phyloP scores from a whole-genome alignment of 2,888 invertebrate genomes.

The Drosophila cracens region DNA sequence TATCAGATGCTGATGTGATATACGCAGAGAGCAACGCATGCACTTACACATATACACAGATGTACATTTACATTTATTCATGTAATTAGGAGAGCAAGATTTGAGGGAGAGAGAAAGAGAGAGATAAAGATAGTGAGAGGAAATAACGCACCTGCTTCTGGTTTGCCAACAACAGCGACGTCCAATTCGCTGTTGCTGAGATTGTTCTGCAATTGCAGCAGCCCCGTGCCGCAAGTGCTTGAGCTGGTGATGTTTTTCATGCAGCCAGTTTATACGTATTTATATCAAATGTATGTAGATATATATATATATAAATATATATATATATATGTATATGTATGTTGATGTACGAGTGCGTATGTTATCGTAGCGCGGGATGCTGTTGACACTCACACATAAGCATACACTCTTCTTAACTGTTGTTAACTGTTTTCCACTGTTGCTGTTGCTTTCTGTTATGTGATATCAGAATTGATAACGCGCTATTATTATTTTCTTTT shows the following conservation, averaged over 20 bases:
- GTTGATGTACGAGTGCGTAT: conserved; percentile 2
- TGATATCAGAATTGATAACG: conserved; percentile 56
- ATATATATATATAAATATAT: not conserved
- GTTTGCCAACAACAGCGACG: conserved; percentile 75
- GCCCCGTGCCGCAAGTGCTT: conserved; percentile 83
- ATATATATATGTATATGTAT: conserved; percentile 7
- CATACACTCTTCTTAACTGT: conserved; percentile 20
- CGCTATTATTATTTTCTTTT: conserved; percentile 19
- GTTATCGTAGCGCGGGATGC: conserved; percentile 29
- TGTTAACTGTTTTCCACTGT: conserved; percentile 50
- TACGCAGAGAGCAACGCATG: conserved; percentile 12
- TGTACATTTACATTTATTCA: conserved; percentile 5
- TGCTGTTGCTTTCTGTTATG: conserved; percentile 15
- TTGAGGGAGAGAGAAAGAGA: not conserved
- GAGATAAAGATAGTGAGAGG: conserved; percentile 13
- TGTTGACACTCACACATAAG: conserved; percentile 43
- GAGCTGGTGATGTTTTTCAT: conserved; percentile 84
- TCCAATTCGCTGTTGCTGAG: conserved; percentile 74
- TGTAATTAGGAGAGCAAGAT: conserved; percentile 22
- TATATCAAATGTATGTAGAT: conserved; percentile 11
- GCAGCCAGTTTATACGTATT: conserved; percentile 68
- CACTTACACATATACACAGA: not conserved
- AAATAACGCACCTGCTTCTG: conserved; percentile 79
- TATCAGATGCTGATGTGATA: conserved; percentile 10
- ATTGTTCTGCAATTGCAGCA: conserved; percentile 83